Evolutionary conservation across 2,888 invertebrate genomes (phyloP), one percentile per base, ranked within the genome.

Genomic region (Dione juno): DNA sequence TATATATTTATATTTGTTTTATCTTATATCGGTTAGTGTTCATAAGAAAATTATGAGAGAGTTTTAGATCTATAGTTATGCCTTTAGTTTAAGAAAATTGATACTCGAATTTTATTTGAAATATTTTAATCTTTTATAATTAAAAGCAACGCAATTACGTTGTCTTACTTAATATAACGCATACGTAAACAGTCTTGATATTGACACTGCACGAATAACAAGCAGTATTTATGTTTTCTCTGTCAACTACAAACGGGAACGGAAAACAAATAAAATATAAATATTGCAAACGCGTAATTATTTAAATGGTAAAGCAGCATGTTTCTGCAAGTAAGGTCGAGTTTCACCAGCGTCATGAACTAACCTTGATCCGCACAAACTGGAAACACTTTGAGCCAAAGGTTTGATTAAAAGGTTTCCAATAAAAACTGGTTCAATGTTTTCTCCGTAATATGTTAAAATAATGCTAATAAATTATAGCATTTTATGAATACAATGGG

Each of bases 281-380:
- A 61, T 57, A 35, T 48, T 64, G 43, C 58, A 52, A 71, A 66
- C 53, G 58, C 37, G 41, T 50, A 43, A 59, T 70, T 43, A 67
- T 70, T 64, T 65, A 72, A 66, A 72, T 70, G 67, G 72, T 16
- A 63, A 59, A 58, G 21, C 59, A 41, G 54, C 64, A 54, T 57
- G 67, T 64, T 72, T 67, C 65, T 58, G 64, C 63, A 40, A 13
- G 54, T 61, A 58, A 70, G 67, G 67, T 73, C 65, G 69, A 72
- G 69, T 72, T 72, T 74, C 72, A 67, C 70, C 67, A 72, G 45
- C 53, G 72, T 71, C 74, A 72, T 74, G 72, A 72, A 66, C 69
- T 67, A 74, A 70, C 74, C 74, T 74, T 74, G 74, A 70, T 72
- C 67, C 48, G 40, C 63, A 54, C 50, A 57, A 69, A 69, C 74